phyloP scores from a whole-genome alignment of 2,113 vertebrate genomes.

The Crotalus viridis region DNA sequence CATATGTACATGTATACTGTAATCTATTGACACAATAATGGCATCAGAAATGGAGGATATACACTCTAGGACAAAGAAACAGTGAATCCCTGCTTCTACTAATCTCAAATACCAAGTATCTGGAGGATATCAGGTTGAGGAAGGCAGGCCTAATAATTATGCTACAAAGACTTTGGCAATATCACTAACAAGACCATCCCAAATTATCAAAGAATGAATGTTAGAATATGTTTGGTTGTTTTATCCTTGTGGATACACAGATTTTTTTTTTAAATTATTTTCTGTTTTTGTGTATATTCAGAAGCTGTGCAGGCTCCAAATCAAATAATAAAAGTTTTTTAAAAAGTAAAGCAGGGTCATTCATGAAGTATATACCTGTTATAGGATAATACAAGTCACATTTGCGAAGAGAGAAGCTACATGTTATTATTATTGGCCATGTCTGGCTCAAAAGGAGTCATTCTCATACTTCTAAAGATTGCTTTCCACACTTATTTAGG shows the following conservation, averaged over 20 bases:
- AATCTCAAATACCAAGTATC: not conserved
- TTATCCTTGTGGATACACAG: not conserved
- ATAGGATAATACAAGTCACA: not conserved
- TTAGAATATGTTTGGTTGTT: not conserved
- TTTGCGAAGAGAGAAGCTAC: not conserved
- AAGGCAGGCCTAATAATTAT: not conserved
- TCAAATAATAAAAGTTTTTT: not conserved
- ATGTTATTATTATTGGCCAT: not conserved
- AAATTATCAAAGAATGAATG: not conserved
- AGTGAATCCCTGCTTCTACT: not conserved
- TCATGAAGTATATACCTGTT: not conserved
- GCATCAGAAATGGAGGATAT: too few relatives aligned
- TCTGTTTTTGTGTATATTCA: not conserved
- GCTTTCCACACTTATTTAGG: not conserved
- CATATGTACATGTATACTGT: too few relatives aligned
- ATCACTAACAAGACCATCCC: too few relatives aligned
- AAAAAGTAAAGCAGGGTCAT: not conserved
- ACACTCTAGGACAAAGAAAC: too few relatives aligned
- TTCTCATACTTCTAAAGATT: not conserved
- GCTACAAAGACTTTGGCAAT: not conserved
- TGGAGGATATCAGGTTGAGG: not conserved
- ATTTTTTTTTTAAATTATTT: not conserved
- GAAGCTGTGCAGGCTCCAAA: not conserved
- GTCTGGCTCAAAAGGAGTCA: not conserved
- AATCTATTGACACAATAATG: too few relatives aligned